These are phyloP conservation scores for Galerucella pusilla DNA, from an alignment of 2,888 invertebrate genomes.

Conservation along the genomic window DNA sequence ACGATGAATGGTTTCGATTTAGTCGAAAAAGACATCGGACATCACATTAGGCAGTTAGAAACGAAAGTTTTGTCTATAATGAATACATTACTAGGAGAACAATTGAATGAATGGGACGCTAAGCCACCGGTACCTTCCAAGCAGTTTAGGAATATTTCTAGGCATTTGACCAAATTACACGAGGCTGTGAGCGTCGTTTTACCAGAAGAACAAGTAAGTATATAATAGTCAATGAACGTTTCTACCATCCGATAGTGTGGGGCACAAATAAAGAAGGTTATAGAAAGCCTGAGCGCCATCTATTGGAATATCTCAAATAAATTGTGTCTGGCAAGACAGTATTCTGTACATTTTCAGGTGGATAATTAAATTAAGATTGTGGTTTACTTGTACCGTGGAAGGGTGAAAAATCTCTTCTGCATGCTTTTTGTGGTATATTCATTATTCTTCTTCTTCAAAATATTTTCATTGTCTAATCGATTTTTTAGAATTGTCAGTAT, in stretches of 20 bases:
- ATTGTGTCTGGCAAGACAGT: too few species aligned
- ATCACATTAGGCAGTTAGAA: slow-evolving; percentile 93
- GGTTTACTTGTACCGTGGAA: too few species aligned
- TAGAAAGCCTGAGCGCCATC: too few species aligned
- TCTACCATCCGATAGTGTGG: background rate
- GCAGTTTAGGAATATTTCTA: slow-evolving; percentile 86
- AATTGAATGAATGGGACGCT: slow-evolving; percentile 90
- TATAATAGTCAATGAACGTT: background rate
- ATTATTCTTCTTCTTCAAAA: too few species aligned
- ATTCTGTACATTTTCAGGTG: too few species aligned
- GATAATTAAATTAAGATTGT: too few species aligned
- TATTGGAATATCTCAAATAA: too few species aligned
- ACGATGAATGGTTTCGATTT: slow-evolving; percentile 72
- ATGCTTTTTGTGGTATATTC: too few species aligned
- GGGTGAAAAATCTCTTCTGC: too few species aligned
- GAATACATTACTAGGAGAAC: slow-evolving; percentile 83
- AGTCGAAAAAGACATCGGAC: slow-evolving; percentile 82
- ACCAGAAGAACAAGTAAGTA: slow-evolving; percentile 77
- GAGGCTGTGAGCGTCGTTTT: slow-evolving; percentile 90
- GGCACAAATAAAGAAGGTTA: too few species aligned
- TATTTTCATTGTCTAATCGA: too few species aligned
- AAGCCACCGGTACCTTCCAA: slow-evolving; percentile 95
- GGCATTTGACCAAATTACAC: slow-evolving; percentile 90
- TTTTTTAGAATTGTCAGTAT: too few species aligned
- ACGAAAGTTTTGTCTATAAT: slow-evolving; percentile 92